Evolutionary conservation across 1,140 invertebrate species (phyloP), one percentile per base, ranked within the genome.

Genomic region (Stratiolaelaps scimitus): DNA sequence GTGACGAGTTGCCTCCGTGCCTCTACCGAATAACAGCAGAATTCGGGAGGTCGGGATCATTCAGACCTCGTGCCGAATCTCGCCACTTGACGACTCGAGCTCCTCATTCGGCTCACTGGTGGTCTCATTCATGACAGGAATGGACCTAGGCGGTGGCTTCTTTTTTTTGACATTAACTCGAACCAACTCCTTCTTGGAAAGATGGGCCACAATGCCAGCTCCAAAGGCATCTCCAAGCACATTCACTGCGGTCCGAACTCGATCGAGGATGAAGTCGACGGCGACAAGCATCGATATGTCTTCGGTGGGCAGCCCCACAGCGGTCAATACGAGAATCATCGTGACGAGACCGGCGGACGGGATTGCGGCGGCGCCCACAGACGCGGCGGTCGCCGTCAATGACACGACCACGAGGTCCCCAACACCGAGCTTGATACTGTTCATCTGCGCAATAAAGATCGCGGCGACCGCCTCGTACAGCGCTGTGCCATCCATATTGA

Each of bases 401-500:
- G 60, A 71, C 46, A 74, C 73, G 23, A 72, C 72, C 43, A 74
- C 67, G n/a, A 74, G 72, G 66, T 75, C 86, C 7, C 86, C 87
- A 69, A 87, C 81, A 43, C 84, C 83, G 26, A 94, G 76, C 20
- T 78, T 75, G 70, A 90, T 85, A 65, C 84, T 84, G 71, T 90
- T 87, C 82, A 92, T 88, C 76, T 94, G 91, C 43, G 89, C 90
- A 43, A 95, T 85, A 75, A 95, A 96, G 68, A 93, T 83, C 43
- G 88, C 86, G 4, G 90, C 87, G 0, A 90, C 82, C 0, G 88
- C 82, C 17, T 94, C 83, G 75, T 92, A 96, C 7, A 94, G 76
- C 0, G 92, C 92, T 0, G 91, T 94, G 13, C 92, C 92, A 73
- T 95, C 89, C 85, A 92, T 92, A 75, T 94, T 94, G 70, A 92